Evolutionary conservation across 2,888 invertebrate genomes (phyloP), one percentile per base, ranked within the genome.

Genomic region (Volucella inflata): DNA sequence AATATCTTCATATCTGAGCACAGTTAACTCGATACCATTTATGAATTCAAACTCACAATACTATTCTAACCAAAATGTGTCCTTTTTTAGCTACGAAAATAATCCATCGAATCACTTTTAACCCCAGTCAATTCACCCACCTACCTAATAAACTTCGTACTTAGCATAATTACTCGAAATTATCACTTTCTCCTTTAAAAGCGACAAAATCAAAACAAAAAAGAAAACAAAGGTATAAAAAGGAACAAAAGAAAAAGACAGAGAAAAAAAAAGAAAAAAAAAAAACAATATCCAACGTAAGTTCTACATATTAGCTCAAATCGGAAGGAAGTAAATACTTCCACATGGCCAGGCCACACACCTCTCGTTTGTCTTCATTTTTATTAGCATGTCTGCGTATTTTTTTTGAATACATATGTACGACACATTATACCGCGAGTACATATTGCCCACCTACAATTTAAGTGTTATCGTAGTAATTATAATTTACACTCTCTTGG

Each of bases 241-340:
- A 55, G 30, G 62, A 72, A n/a, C n/a, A 67, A 42, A 50, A 50
- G 17, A 51, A 51, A 59, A 38, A 48, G 17, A 17, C 42, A 64
- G 53, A 21, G 42, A 60, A 59, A 38, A 50, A n/a, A 21, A 30
- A 64, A 46, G 38, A 50, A 21, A 51, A 60, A 59, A 38, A 50
- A n/a, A 21, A 30, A 64, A 46, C 67, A 59, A 68, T 59, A 38
- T 76, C 59, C 16, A 70, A 70, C 17, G 68, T 68, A 64, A 72
- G 60, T 72, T 79, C 64, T 65, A 72, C 71, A 72, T 53, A 77
- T 59, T 72, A 60, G 67, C 68, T 62, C 10, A 68, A 30, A 76
- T 82, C 77, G 82, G 82, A 82, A 82, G 82, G 82, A 82, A 82
- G 76, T 82, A 72, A 82, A 77, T 77, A 76, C 71, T 62, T 72